Conservation (phyloP, 2,797 vertebrate genomes). For the Aeoliscus strigatus region DNA sequence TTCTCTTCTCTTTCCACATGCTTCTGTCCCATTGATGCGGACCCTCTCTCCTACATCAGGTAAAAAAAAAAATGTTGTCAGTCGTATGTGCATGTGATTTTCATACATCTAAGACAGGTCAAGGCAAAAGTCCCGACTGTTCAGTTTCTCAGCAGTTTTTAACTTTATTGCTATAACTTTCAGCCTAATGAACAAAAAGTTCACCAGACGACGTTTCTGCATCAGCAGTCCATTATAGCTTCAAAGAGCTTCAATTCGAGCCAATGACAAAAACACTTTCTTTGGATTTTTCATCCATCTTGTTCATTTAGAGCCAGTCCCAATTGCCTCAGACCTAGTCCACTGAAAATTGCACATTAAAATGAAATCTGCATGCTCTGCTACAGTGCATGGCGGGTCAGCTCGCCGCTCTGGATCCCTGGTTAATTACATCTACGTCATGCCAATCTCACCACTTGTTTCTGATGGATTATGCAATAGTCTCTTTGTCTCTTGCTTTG, state of each 20-base stretch:
- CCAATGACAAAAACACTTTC: conserved; percentile 44
- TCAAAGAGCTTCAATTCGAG: conserved; percentile 24
- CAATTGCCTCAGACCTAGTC: conserved; percentile 52
- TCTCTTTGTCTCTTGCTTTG: conserved; percentile 40
- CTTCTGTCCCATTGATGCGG: conserved; percentile 17
- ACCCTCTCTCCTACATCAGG: conserved; percentile 45
- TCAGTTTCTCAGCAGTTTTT: not conserved
- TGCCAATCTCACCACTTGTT: conserved; percentile 48
- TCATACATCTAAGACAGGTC: too few species aligned
- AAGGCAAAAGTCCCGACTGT: too few species aligned
- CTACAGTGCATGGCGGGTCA: too few species aligned
- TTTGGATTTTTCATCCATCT: conserved; percentile 44
- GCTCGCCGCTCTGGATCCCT: conserved; percentile 29
- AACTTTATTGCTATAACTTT: not conserved
- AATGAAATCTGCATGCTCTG: conserved; percentile 40
- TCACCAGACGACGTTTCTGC: conserved; percentile 8
- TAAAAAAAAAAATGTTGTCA: conserved; percentile 52
- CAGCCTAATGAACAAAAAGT: conserved; percentile 3
- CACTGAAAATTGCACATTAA: conserved; percentile 44
- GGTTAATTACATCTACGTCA: conserved; percentile 48
- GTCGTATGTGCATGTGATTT: too few species aligned
- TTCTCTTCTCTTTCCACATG: conserved; percentile 38
- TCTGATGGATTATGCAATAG: conserved; percentile 47
- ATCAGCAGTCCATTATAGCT: conserved; percentile 7
- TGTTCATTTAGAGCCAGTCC: conserved; percentile 51